These are phyloP conservation scores for Drosophila repletoides DNA, from an alignment of 1,140 invertebrate genomes.

Conservation along the genomic window DNA sequence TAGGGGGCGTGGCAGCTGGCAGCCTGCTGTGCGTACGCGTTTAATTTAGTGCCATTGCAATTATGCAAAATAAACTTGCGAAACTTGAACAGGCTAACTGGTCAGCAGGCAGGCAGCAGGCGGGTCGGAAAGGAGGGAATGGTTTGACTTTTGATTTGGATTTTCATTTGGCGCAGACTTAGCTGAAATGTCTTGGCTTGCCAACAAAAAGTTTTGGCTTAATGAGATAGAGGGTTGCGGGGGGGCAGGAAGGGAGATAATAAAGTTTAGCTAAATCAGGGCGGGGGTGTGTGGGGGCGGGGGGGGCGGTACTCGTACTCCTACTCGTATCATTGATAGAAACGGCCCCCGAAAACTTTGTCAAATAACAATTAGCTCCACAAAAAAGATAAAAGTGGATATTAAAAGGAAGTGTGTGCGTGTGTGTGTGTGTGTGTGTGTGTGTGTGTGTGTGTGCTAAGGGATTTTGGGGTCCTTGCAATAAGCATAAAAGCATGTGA, in stretches of 20 bases:
- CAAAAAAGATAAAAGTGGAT: slow-evolving; percentile 36
- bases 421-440: neutral
- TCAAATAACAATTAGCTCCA: slow-evolving; percentile 66
- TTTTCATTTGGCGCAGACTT: slow-evolving; percentile 28
- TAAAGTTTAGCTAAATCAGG: slow-evolving; percentile 36
- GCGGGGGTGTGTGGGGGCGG: neutral
- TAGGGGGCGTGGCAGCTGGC: slow-evolving; percentile 16
- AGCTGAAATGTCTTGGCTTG: slow-evolving; percentile 27
- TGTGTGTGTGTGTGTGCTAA: neutral
- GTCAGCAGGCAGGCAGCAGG: slow-evolving; percentile 7
- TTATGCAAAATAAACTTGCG: slow-evolving; percentile 72
- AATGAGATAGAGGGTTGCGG: slow-evolving; percentile 6
- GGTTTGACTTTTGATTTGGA: slow-evolving; percentile 43
- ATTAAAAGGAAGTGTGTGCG: slow-evolving; percentile 11
- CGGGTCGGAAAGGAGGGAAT: neutral
- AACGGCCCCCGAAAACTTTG: slow-evolving; percentile 40
- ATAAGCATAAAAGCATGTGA: neutral
- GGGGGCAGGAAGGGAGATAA: slow-evolving; percentile 2
- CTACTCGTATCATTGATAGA: slow-evolving; percentile 1
- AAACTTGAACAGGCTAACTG: slow-evolving; percentile 38
- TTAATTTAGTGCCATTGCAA: slow-evolving; percentile 72
- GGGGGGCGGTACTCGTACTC: too few species aligned
- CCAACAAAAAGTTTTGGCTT: slow-evolving; percentile 47
- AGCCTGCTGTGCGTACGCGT: slow-evolving; percentile 45
- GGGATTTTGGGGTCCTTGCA: too few species aligned